A percentile compares a stretch with the other conserved stretches of the same genome.
phyloP scores from a whole-genome alignment of 2,113 vertebrate genomes.

The Morone saxatilis region DNA sequence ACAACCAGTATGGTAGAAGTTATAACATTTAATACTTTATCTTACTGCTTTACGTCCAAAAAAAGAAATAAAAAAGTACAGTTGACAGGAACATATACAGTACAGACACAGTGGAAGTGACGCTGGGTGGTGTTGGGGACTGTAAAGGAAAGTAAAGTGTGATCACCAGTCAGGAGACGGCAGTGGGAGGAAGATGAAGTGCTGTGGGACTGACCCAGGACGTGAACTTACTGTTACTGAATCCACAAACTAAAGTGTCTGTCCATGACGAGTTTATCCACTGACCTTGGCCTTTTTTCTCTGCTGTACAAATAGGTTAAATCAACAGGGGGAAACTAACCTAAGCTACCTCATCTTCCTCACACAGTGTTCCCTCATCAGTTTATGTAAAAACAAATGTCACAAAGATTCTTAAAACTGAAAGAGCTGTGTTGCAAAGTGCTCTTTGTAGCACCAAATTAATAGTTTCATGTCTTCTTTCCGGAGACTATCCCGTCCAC shows the following conservation, averaged over 20 bases:
- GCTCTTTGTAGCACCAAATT: neutral
- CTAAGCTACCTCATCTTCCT: neutral
- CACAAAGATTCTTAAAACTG: neutral
- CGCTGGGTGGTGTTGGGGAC: conserved; percentile 34
- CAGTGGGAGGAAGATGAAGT: conserved; percentile 54
- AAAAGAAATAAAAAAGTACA: conserved; percentile 24
- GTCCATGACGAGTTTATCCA: neutral
- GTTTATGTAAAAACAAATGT: neutral
- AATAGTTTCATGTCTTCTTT: conserved; percentile 1
- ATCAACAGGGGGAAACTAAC: neutral
- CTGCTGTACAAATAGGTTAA: neutral
- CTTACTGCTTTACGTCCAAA: neutral
- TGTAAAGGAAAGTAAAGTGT: conserved; percentile 45
- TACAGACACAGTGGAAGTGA: conserved; percentile 22
- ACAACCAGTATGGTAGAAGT: conserved; percentile 9
- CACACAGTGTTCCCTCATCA: neutral
- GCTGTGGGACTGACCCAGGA: conserved; percentile 43
- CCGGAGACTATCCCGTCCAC: neutral
- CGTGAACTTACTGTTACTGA: conserved; percentile 2
- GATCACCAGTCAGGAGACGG: conserved; percentile 28
- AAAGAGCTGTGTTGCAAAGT: neutral
- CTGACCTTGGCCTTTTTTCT: neutral
- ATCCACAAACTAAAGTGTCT: conserved; percentile 18
- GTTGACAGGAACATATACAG: conserved; percentile 26
- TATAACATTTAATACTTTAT: neutral